Evolutionary conservation across 2,888 invertebrate genomes (phyloP).

Genomic region (Emmelina monodactyla): DNA sequence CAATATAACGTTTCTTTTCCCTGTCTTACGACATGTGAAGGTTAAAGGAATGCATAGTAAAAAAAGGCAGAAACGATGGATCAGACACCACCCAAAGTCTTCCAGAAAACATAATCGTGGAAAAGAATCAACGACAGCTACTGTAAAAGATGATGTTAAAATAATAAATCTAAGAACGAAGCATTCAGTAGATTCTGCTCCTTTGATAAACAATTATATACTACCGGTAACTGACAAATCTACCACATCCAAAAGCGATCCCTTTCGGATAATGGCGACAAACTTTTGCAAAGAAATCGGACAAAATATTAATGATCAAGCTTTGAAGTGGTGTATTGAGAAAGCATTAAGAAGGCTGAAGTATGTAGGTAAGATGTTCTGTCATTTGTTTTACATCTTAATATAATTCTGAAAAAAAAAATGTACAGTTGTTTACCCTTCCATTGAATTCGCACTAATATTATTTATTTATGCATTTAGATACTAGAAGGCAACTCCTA

Average conservation of each 20-base stretch:
- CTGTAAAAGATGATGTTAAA: slow-evolving; percentile 10
- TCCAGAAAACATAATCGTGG: slow-evolving; percentile 18
- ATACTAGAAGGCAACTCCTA: no score
- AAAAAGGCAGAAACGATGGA: slow-evolving; percentile 37
- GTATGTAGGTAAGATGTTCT: slow-evolving; percentile 31
- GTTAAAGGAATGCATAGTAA: background rate
- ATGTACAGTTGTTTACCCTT: no score
- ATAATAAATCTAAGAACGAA: slow-evolving; percentile 6
- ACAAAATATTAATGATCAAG: slow-evolving; percentile 30
- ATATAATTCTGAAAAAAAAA: no score
- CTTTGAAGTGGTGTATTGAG: slow-evolving; percentile 44
- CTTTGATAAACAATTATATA: background rate
- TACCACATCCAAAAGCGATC: slow-evolving; percentile 20
- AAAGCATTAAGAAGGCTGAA: slow-evolving; percentile 40
- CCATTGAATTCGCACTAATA: no score
- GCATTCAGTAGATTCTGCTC: background rate
- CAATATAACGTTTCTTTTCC: slow-evolving; percentile 11
- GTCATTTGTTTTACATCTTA: slow-evolving; percentile 6
- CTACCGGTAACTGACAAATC: background rate
- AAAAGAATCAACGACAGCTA: slow-evolving; percentile 10
- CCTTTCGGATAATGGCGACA: slow-evolving; percentile 38
- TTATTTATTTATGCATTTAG: no score
- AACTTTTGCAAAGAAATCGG: slow-evolving; percentile 46
- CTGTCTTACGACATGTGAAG: background rate
- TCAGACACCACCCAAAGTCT: slow-evolving; percentile 25